A percentile compares a stretch with the other conserved stretches of the same genome.
Evolutionary conservation across 2,113 vertebrate species (phyloP).

Genomic region (Malurus melanocephalus): DNA sequence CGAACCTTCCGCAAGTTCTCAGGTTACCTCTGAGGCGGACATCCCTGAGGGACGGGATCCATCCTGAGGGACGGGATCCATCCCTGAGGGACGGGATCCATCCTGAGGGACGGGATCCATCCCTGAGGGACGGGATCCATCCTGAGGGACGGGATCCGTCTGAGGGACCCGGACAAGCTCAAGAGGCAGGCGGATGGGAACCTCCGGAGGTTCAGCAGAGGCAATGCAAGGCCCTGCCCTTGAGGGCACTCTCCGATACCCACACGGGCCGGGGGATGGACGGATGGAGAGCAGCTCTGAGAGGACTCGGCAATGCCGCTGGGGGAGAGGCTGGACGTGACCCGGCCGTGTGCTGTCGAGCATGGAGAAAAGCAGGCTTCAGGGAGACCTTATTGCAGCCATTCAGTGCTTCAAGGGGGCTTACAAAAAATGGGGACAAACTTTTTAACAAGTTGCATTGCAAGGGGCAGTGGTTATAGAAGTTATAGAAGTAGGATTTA

Average conservation of each 20-base stretch:
- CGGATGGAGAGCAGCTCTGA: neutral
- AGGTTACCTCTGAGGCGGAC: accelerated
- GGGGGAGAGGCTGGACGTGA: neutral
- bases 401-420: neutral
- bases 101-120: no score
- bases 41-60: neutral
- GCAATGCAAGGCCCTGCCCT: neutral
- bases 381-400: neutral
- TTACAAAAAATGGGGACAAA: neutral
- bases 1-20: neutral
- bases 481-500: neutral
- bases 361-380: neutral
- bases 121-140: neutral
- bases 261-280: neutral
- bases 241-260: accelerated
- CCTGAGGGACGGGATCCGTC: neutral
- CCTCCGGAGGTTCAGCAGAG: no score
- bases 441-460: neutral
- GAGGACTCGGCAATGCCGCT: neutral
- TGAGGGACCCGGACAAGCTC: neutral
- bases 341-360: neutral
- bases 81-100: neutral
- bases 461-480: neutral
- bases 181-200: accelerated
- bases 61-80: accelerated